Evolutionary conservation across 2,797 vertebrate genomes (phyloP).

Genomic region (Micropoecilia bifurca): DNA sequence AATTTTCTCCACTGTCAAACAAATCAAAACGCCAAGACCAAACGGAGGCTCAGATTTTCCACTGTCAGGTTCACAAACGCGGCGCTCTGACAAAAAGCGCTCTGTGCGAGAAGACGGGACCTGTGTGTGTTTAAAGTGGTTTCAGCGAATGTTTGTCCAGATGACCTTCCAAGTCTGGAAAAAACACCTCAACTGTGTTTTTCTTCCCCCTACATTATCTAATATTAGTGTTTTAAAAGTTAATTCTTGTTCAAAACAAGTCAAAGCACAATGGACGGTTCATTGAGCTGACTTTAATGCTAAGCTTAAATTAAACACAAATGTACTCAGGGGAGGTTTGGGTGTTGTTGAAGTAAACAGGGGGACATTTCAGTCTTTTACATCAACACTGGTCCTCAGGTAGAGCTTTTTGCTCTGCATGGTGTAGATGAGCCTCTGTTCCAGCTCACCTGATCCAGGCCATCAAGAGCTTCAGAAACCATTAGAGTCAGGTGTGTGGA

Average conservation of each 20-base stretch:
- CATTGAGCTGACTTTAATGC: not conserved
- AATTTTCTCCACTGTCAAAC: conserved; percentile 82
- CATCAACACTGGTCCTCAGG: no score
- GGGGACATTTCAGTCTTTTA: not conserved
- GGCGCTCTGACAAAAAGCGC: conserved; percentile 67
- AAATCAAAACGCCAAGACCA: conserved; percentile 76
- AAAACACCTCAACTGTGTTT: conserved; percentile 2
- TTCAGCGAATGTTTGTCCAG: conserved; percentile 24
- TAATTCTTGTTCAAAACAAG: not conserved
- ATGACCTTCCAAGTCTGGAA: conserved; percentile 25
- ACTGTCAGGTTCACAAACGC: conserved; percentile 76
- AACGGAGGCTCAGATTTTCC: conserved; percentile 80
- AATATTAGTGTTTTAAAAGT: not conserved
- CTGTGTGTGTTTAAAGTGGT: conserved; percentile 37
- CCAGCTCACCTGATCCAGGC: no score
- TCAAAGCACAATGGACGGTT: not conserved
- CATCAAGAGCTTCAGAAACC: no score
- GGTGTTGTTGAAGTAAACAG: not conserved
- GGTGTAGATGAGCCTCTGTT: no score
- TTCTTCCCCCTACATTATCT: not conserved
- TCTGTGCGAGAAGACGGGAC: conserved; percentile 70
- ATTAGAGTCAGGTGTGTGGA: no score
- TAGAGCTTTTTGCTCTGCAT: no score
- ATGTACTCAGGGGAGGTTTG: not conserved
- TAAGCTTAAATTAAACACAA: not conserved